Conservation (phyloP, 2,113 vertebrate genomes). For the Brevimyrus niger region DNA sequence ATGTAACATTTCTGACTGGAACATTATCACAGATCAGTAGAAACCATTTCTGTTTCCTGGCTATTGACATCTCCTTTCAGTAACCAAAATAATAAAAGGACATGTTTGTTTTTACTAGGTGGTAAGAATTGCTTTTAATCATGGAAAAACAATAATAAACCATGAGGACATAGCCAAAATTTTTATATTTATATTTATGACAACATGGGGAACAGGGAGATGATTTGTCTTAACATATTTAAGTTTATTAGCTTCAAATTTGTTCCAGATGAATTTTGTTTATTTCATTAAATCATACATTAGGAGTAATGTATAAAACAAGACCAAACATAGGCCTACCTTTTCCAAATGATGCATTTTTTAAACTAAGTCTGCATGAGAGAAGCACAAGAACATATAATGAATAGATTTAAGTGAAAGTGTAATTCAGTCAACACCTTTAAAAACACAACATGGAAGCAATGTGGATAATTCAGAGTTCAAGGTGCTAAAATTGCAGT, state of each 20-base stretch:
- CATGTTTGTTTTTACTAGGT: background rate
- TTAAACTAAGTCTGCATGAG: background rate
- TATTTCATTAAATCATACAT: conserved; percentile 19
- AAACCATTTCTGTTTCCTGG: background rate
- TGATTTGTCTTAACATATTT: conserved; percentile 18
- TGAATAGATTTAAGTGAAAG: background rate
- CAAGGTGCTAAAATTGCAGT: background rate
- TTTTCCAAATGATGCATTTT: conserved; percentile 14
- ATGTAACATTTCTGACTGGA: conserved; percentile 27
- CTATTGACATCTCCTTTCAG: background rate
- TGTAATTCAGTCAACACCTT: background rate
- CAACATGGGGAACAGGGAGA: conserved; percentile 1
- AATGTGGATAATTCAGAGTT: background rate
- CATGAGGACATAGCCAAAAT: background rate
- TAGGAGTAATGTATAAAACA: background rate
- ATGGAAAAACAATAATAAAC: conserved; percentile 6
- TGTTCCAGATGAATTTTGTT: conserved; percentile 39
- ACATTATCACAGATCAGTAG: conserved; percentile 35
- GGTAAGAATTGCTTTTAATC: conserved; percentile 11
- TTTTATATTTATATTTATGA: background rate
- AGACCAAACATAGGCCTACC: conserved; percentile 7
- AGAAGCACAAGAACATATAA: background rate
- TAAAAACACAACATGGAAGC: background rate
- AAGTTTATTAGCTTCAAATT: conserved; percentile 38
- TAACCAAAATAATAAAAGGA: background rate